phyloP scores from a whole-genome alignment of 2,797 vertebrate species.

The Galago senegalensis region DNA sequence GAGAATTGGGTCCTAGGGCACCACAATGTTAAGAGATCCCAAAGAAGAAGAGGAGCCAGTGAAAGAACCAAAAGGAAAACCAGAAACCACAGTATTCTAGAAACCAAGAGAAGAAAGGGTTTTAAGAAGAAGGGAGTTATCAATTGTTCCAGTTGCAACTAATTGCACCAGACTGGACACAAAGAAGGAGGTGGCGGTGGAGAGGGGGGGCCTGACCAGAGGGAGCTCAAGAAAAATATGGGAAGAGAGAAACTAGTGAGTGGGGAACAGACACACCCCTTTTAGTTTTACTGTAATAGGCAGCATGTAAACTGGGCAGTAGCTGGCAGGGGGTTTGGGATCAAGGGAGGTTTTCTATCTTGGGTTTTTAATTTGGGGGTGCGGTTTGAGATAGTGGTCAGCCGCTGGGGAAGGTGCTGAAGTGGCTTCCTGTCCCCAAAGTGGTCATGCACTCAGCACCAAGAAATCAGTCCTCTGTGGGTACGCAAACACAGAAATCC shows the following conservation, averaged over 20 bases:
- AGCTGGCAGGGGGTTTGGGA: not conserved
- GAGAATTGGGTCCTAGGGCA: not conserved
- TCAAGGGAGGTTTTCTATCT: not conserved
- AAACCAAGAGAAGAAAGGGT: conserved; percentile 6
- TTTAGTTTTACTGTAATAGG: not conserved
- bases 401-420: not conserved
- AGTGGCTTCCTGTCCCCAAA: not conserved
- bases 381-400: not conserved
- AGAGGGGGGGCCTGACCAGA: not conserved
- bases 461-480: not conserved
- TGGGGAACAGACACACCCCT: not conserved
- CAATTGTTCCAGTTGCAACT: not conserved
- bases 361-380: not conserved
- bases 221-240: not conserved
- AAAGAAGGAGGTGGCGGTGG: not conserved
- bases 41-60: not conserved
- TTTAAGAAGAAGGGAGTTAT: not conserved
- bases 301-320: not conserved
- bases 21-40: not conserved
- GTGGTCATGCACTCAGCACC: not conserved
- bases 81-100: not conserved
- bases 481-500: not conserved
- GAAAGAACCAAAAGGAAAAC: not conserved
- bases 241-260: not conserved
- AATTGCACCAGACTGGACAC: not conserved